Evolutionary conservation across 1,140 invertebrate species (phyloP).

Genomic region (Ostrea denselamellosa): DNA sequence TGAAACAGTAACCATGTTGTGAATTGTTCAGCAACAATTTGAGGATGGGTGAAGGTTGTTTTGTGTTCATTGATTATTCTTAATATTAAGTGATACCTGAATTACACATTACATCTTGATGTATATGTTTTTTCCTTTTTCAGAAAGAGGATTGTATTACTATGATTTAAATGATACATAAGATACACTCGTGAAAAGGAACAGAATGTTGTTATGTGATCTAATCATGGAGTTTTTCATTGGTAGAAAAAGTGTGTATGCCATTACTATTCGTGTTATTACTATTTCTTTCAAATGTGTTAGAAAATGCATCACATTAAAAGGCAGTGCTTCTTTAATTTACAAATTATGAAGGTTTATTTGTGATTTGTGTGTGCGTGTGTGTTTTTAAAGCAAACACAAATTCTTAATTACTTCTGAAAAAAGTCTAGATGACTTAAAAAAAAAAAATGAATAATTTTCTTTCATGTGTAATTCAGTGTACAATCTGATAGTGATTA

Average conservation of each 20-base stretch:
- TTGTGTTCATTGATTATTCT: background rate
- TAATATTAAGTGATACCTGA: background rate
- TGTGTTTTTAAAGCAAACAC: background rate
- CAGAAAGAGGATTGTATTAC: no score
- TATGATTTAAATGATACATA: background rate
- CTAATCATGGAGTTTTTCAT: background rate
- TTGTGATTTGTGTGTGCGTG: background rate
- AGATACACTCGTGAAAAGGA: background rate
- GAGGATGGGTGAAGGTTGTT: background rate
- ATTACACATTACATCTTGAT: background rate
- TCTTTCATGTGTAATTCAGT: background rate
- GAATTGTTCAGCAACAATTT: background rate
- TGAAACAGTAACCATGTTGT: background rate
- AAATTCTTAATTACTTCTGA: background rate
- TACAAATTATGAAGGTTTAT: background rate
- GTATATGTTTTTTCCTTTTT: background rate
- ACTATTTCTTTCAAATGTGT: background rate
- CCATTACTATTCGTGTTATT: background rate
- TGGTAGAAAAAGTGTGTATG: background rate
- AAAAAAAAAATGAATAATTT: background rate
- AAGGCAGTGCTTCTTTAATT: background rate
- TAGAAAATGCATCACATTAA: background rate
- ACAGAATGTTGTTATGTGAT: background rate
- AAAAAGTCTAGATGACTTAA: background rate
- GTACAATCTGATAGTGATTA: background rate